Base-by-base conservation (phyloP, 30 jellyfish, hydroid and myxozoan species). In the Aurelia coerulea region DNA sequence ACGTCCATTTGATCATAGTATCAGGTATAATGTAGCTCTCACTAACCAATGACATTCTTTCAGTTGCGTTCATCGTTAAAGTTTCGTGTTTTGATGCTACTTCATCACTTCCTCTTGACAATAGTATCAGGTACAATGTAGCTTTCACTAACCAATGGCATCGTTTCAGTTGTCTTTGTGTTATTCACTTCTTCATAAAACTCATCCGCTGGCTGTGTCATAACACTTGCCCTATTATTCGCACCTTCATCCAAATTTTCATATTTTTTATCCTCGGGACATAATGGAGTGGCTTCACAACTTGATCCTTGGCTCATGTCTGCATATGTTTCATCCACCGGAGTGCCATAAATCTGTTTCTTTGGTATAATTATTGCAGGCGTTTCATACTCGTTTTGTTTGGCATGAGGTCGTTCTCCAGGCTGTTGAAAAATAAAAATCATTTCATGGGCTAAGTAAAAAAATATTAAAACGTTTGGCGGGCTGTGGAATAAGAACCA, bases 241-340 rank as follows among this genome's bases (percentile, higher is more conserved):
- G 8, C 8, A 77, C 64, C 52, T 3, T 77, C 87, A 9, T 17
- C 29, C 60, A 77, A 16, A 62, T 77, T 77, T 17, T 46, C 87
- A 51, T 77, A 77, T 59, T 41, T 51, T 62, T 15, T 11, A 5
- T 37, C 62, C 32, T 34, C 78, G 0, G 65, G 17, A 35, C 68
- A 41, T 2, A 58, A 42, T 60, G 73, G 85, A 14, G 85, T 16
- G 3, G 65, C 46, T 39, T 58, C 87, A 37, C 51, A 11, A 46
- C 18, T 17, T 4, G 90, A 62, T 16, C 83, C 73, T 4, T 64
- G 83, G 68, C 65, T 41, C 90, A 81, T 81, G 46, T 81, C 90
- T 23, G 81, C 90, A 46, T 81, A 81, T 68, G 69, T 74, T 75
- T 81, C 90, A 4, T 23, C 79, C 33, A 54, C 79, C 10, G 78